These are phyloP conservation scores for Stenodera caucasica DNA, from an alignment of 2,888 invertebrate species.

Conservation along the genomic window DNA sequence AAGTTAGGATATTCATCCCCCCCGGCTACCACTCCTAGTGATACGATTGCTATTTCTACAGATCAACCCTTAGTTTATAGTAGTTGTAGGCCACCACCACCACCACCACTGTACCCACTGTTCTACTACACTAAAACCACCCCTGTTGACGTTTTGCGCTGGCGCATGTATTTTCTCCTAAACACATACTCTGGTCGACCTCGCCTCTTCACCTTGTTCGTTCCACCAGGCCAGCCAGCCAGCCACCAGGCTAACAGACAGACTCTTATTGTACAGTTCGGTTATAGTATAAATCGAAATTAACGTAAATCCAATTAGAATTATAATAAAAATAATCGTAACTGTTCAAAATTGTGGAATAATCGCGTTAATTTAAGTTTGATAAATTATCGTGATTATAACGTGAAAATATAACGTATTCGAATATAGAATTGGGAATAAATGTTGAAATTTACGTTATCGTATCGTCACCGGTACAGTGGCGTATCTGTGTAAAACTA, in stretches of 20 bases:
- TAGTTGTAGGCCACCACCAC: not conserved
- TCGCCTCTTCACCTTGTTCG: conserved; percentile 45
- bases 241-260: conserved; percentile 1
- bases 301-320: no score
- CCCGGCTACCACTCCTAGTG: no score
- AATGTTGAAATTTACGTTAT: not conserved
- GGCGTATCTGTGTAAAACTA: not conserved
- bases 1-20: not conserved
- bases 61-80: not conserved
- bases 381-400: no score
- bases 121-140: not conserved
- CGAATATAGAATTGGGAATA: no score
- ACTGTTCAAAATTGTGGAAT: no score
- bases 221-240: conserved; percentile 21
- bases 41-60: not conserved
- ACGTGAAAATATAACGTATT: no score
- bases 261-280: conserved; percentile 13
- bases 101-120: not conserved
- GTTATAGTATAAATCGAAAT: conserved; percentile 9
- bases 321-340: no score
- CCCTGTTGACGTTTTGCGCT: conserved; percentile 5
- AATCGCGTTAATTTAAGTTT: no score
- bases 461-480: not conserved
- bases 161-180: not conserved
- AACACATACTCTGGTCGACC: conserved; percentile 34